phyloP scores from a whole-genome alignment of 1,140 invertebrate species.

The Nasonia vitripennis region DNA sequence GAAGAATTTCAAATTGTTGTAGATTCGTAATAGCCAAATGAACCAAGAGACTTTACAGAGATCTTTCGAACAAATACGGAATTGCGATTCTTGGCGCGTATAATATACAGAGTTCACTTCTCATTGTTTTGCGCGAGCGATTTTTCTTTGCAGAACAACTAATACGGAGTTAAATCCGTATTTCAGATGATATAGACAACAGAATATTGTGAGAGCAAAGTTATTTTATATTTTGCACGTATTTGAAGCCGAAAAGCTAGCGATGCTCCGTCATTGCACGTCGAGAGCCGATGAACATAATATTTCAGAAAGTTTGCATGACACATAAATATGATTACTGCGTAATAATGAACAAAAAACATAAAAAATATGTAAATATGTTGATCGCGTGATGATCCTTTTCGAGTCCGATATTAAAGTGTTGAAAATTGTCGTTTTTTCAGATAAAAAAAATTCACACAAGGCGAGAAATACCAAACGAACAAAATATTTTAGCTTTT shows the following conservation, averaged over 20 bases:
- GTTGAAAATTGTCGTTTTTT: not conserved
- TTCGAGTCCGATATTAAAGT: not conserved
- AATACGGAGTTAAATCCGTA: not conserved
- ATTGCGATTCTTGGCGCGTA: not conserved
- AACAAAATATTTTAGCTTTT: slow-evolving; percentile 53
- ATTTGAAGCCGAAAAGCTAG: not conserved
- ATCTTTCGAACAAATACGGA: not conserved
- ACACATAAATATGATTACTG: not conserved
- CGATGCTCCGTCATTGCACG: not conserved
- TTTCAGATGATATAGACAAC: not conserved
- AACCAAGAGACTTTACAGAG: not conserved
- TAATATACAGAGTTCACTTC: not conserved
- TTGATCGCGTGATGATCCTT: slow-evolving; percentile 22
- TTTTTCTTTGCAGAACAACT: not conserved
- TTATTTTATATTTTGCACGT: not conserved
- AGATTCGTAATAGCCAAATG: slow-evolving; percentile 1
- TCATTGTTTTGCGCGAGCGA: not conserved
- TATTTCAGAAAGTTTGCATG: not conserved
- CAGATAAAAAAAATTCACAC: slow-evolving; percentile 15
- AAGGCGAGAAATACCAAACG: slow-evolving; percentile 19
- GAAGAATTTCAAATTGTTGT: slow-evolving; percentile 10
- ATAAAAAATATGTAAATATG: slow-evolving; percentile 11
- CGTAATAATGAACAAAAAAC: slow-evolving; percentile 4
- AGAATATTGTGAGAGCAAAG: not conserved
- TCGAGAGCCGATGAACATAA: not conserved